Evolutionary conservation across 2,797 vertebrate genomes (phyloP).

Genomic region (Gorsachius magnificus): DNA sequence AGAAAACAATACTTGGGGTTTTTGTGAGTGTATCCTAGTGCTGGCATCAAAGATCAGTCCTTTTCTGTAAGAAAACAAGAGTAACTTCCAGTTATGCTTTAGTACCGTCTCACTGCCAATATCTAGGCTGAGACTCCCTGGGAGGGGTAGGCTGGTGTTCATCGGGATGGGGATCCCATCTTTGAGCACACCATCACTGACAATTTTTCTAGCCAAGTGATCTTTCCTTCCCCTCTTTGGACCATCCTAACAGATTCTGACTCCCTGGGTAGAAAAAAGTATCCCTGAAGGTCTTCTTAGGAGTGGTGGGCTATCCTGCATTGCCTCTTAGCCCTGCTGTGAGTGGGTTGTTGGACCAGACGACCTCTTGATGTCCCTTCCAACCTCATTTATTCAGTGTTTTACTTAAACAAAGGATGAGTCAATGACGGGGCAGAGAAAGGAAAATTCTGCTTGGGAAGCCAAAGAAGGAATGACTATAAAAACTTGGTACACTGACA

Average conservation of each 20-base stretch:
- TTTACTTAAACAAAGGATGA: background rate
- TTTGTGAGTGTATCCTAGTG: background rate
- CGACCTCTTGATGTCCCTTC: background rate
- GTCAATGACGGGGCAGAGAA: background rate
- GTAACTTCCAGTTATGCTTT: background rate
- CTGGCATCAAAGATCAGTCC: background rate
- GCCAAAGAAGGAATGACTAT: background rate
- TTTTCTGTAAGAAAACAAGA: background rate
- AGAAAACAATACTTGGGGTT: background rate
- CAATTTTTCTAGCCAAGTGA: background rate
- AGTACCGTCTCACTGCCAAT: background rate
- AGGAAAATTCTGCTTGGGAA: slow-evolving; percentile 22
- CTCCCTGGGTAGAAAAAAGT: background rate
- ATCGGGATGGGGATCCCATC: background rate
- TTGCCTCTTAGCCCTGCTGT: background rate
- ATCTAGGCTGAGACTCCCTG: background rate
- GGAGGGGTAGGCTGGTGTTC: background rate
- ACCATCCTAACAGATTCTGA: background rate
- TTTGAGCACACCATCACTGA: background rate
- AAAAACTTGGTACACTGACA: slow-evolving; percentile 8
- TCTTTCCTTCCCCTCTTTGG: background rate
- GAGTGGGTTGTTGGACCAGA: background rate
- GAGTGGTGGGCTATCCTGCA: background rate
- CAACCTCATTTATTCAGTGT: background rate
- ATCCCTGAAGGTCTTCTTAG: background rate